These are phyloP conservation scores for Pluvialis apricaria DNA, from an alignment of 2,113 vertebrate species.

Conservation along the genomic window DNA sequence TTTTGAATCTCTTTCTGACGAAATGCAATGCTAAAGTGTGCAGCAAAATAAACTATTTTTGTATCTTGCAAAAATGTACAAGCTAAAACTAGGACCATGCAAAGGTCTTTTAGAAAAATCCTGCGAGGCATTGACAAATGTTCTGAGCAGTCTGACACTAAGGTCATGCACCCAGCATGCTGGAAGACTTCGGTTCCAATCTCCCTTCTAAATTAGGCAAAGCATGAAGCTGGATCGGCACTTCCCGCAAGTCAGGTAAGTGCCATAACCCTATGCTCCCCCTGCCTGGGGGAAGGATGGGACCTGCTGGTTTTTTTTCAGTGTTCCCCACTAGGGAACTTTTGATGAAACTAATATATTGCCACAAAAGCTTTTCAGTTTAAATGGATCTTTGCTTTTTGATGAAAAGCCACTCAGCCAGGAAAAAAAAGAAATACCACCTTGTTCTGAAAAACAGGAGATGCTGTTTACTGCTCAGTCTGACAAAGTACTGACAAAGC, in stretches of 20 bases:
- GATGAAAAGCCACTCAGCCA: neutral
- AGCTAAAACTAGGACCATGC: neutral
- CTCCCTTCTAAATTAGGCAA: neutral
- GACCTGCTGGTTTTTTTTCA: neutral
- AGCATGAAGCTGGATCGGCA: neutral
- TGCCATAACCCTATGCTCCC: fast-evolving
- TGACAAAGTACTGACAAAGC: neutral
- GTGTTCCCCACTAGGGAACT: neutral
- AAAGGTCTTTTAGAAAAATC: neutral
- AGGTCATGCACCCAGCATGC: neutral
- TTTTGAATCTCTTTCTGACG: neutral
- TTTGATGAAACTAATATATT: neutral
- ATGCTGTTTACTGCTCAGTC: neutral
- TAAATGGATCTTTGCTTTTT: neutral
- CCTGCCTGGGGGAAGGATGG: neutral
- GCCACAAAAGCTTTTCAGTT: neutral
- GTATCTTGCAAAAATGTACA: neutral
- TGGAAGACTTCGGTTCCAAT: neutral
- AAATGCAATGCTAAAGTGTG: neutral
- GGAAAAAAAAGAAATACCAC: neutral
- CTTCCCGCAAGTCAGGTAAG: fast-evolving
- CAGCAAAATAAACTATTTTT: neutral
- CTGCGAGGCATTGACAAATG: neutral
- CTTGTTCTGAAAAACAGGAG: neutral
- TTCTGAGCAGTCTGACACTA: neutral